These are phyloP conservation scores for Cantharis nigra DNA, from an alignment of 2,888 invertebrate genomes.

Conservation along the genomic window DNA sequence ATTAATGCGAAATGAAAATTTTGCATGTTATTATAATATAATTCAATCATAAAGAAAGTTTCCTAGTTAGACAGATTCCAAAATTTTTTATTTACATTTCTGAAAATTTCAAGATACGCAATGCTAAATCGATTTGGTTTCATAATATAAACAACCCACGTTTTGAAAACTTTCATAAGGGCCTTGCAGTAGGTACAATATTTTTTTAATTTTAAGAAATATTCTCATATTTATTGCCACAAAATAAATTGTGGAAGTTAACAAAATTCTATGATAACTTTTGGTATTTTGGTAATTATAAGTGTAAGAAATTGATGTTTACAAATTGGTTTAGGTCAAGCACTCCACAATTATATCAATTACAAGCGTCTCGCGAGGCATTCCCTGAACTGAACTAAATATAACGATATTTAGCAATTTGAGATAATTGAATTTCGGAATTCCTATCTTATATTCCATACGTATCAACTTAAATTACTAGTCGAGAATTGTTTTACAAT, in stretches of 20 bases:
- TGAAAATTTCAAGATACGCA: neutral
- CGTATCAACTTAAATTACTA: neutral
- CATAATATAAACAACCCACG: neutral
- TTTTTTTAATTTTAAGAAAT: neutral
- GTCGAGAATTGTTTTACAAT: neutral
- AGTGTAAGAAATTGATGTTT: constrained; percentile 1
- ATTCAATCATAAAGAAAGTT: too few relatives aligned
- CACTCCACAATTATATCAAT: constrained; percentile 1
- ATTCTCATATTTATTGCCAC: neutral
- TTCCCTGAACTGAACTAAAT: neutral
- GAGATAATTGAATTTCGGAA: neutral
- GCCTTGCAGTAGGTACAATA: neutral
- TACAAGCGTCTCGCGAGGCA: neutral
- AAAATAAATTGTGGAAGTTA: neutral
- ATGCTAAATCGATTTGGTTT: neutral
- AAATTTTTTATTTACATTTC: neutral
- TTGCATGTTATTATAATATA: neutral
- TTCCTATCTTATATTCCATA: neutral
- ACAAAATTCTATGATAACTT: neutral
- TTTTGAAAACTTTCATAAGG: neutral
- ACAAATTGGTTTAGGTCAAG: constrained; percentile 1
- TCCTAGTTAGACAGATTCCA: neutral
- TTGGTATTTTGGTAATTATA: neutral
- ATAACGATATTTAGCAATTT: neutral
- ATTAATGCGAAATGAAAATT: neutral